Evolutionary conservation across 2,113 vertebrate species (phyloP).

Genomic region (Vulpes ferrilata): DNA sequence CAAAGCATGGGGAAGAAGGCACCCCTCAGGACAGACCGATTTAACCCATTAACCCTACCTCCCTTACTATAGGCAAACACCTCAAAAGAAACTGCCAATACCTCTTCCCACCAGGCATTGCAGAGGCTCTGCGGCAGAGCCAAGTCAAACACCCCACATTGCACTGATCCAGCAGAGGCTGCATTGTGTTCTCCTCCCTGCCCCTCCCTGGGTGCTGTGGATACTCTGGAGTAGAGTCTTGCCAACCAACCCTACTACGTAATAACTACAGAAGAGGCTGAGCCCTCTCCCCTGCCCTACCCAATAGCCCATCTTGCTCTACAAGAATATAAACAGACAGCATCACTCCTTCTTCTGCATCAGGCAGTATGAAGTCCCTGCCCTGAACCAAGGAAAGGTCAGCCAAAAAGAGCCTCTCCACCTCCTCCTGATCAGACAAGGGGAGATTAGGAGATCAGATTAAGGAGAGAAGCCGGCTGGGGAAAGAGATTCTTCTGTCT

Average conservation of each 20-base stretch:
- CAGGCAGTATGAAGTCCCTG: not conserved
- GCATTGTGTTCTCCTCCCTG: too few relatives aligned
- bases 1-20: not conserved
- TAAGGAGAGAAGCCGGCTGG: not conserved
- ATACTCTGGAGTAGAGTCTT: not conserved
- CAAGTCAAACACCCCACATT: not conserved
- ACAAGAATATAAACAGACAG: not conserved
- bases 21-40: not conserved
- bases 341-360: not conserved
- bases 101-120: not conserved
- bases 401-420: not conserved
- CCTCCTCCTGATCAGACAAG: not conserved
- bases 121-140: not conserved
- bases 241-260: not conserved
- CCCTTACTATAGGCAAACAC: not conserved
- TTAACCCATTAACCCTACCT: not conserved
- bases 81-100: not conserved
- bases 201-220: not conserved
- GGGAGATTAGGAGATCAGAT: not conserved
- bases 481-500: not conserved
- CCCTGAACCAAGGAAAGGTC: not conserved
- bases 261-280: not conserved
- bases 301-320: not conserved
- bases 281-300: not conserved
- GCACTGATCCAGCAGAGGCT: not conserved